Evolutionary conservation across 2,113 vertebrate genomes (phyloP).

Genomic region (Ifrita kowaldi): DNA sequence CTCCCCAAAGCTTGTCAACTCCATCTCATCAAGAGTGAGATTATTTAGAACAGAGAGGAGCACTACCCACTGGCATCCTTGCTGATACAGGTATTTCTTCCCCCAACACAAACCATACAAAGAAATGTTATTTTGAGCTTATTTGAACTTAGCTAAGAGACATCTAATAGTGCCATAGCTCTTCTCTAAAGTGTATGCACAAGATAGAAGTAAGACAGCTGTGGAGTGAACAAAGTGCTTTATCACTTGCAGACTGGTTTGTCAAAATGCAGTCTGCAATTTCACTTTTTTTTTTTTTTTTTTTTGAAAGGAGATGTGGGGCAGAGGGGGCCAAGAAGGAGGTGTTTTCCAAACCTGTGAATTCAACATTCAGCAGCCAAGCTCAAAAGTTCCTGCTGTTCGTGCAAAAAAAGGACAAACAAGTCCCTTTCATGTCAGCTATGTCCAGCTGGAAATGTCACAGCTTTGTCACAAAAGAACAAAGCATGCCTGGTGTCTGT

Average conservation of each 20-base stretch:
- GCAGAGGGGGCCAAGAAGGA: neutral
- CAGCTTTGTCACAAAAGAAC: conserved; percentile 10
- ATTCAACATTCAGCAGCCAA: conserved; percentile 45
- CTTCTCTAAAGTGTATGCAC: neutral
- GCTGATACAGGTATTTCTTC: neutral
- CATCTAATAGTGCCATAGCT: neutral
- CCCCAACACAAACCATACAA: neutral
- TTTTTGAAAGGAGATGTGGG: neutral
- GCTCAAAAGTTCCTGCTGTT: conserved; percentile 61
- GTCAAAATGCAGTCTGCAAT: neutral
- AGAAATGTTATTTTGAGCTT: neutral
- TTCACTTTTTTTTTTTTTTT: neutral
- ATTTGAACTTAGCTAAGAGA: neutral
- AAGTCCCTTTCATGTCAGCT: conserved; percentile 41
- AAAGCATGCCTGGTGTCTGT: conserved; percentile 37
- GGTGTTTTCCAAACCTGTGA: conserved; percentile 38
- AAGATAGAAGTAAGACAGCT: neutral
- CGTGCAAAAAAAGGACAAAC: conserved; percentile 50
- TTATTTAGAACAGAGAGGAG: neutral
- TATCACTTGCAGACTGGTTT: neutral
- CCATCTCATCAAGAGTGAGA: neutral
- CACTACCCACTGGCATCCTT: neutral
- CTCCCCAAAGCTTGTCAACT: neutral
- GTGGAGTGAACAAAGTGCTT: neutral
- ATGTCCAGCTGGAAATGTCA: conserved; percentile 48